Conservation (phyloP, 1,140 invertebrate species). For the Euglossa dilemma region DNA sequence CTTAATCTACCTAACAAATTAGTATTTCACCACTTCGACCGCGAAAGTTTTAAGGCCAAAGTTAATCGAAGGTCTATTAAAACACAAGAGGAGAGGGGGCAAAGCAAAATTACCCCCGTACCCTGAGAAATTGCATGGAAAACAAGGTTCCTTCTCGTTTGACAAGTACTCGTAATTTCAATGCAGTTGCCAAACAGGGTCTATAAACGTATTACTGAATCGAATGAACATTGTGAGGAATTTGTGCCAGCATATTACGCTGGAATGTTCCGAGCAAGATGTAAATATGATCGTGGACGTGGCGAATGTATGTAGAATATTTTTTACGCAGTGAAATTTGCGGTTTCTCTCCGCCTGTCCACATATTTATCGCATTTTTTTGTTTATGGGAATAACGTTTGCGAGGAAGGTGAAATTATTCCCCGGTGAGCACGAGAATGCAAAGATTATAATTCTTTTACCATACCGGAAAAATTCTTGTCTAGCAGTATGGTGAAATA, state of each 20-base stretch:
- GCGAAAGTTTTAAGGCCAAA: too few relatives aligned
- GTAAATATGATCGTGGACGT: background rate
- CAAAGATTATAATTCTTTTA: too few relatives aligned
- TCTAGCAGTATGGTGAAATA: too few relatives aligned
- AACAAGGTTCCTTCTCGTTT: background rate
- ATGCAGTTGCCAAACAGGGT: background rate
- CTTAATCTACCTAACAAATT: too few relatives aligned
- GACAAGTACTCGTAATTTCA: background rate
- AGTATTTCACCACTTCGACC: too few relatives aligned
- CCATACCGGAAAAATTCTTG: too few relatives aligned
- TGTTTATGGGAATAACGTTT: conserved; percentile 6
- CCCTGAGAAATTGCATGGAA: background rate
- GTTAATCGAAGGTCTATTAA: too few relatives aligned
- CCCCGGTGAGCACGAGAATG: background rate
- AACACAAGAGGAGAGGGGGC: too few relatives aligned
- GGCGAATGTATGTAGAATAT: background rate
- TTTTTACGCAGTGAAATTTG: conserved; percentile 13
- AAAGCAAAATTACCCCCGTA: background rate
- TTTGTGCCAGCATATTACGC: conserved; percentile 5
- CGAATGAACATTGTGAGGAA: background rate
- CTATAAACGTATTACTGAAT: conserved; percentile 8
- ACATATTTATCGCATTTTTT: background rate
- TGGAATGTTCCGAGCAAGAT: background rate
- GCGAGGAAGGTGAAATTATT: background rate
- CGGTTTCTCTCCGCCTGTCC: background rate